These are phyloP conservation scores for Anoplophora glabripennis DNA, from an alignment of 1,140 invertebrate genomes.

Conservation along the genomic window DNA sequence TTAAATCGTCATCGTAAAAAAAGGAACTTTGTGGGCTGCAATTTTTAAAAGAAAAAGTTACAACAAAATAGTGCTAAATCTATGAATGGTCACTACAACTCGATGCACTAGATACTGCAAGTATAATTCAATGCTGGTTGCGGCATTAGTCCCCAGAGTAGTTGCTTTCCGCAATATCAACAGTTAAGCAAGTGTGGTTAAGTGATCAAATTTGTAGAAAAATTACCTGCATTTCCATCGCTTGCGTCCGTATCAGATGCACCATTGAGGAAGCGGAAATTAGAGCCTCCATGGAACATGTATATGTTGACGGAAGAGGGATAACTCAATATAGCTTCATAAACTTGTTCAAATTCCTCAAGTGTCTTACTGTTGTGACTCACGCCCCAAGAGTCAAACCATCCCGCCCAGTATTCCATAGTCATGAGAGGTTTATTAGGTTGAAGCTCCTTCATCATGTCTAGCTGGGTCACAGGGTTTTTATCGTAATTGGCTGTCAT, in stretches of 20 bases:
- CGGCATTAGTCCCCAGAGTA: no score
- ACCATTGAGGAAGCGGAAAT: slow-evolving; percentile 16
- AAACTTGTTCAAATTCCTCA: slow-evolving; percentile 23
- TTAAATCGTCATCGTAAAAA: no score
- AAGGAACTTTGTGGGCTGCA: no score
- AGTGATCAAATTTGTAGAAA: not conserved
- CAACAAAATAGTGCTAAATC: no score
- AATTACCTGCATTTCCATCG: not conserved
- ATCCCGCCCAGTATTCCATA: slow-evolving; percentile 66
- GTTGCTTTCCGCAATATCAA: no score
- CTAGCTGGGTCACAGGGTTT: slow-evolving; percentile 43
- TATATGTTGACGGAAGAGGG: slow-evolving; percentile 62
- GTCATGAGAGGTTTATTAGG: slow-evolving; percentile 58
- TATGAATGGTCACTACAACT: no score
- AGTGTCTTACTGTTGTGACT: slow-evolving; percentile 29
- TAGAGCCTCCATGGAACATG: slow-evolving; percentile 63
- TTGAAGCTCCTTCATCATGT: slow-evolving; percentile 49
- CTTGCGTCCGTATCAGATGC: slow-evolving; percentile 1
- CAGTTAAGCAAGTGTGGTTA: no score
- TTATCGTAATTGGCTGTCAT: slow-evolving; percentile 52
- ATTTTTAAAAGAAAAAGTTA: no score
- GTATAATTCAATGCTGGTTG: no score
- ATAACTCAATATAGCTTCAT: slow-evolving; percentile 36
- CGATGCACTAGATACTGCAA: no score
- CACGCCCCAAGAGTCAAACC: slow-evolving; percentile 55